phyloP scores from a whole-genome alignment of 1,140 invertebrate genomes.

The Anoplophora glabripennis region DNA sequence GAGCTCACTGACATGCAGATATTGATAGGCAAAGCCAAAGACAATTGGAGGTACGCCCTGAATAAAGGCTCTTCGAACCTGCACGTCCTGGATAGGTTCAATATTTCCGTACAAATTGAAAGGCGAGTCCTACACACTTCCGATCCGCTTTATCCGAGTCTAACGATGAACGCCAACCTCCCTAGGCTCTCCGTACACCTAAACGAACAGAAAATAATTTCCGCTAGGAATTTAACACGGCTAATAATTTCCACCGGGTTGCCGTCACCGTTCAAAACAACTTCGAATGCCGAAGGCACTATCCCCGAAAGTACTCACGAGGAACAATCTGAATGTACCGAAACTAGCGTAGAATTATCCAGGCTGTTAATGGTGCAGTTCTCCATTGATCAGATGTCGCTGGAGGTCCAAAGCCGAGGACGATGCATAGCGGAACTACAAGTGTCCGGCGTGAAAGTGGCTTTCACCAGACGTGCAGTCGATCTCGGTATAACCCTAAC shows the following conservation, averaged over 20 bases:
- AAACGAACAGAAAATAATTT: conserved; percentile 81
- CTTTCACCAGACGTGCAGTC: conserved; percentile 66
- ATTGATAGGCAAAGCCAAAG: conserved; percentile 79
- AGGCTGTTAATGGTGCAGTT: conserved; percentile 82
- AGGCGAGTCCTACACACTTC: conserved; percentile 74
- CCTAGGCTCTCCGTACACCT: conserved; percentile 85
- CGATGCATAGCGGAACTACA: conserved; percentile 86
- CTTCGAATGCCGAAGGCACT: conserved; percentile 8
- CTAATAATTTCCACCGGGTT: conserved; percentile 49
- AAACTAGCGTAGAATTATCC: conserved; percentile 36
- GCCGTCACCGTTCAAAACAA: conserved; percentile 49
- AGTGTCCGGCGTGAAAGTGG: conserved; percentile 80
- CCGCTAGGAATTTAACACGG: conserved; percentile 52
- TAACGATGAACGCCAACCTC: conserved; percentile 78
- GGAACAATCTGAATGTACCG: conserved; percentile 31
- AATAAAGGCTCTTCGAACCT: conserved; percentile 76
- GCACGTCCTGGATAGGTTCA: conserved; percentile 88
- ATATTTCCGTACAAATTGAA: conserved; percentile 81
- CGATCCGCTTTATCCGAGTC: conserved; percentile 81
- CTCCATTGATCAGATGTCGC: conserved; percentile 80
- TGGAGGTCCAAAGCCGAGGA: conserved; percentile 81
- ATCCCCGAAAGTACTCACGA: conserved; percentile 10
- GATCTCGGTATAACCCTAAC: conserved; percentile 77
- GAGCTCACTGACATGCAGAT: conserved; percentile 86
- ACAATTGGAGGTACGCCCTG: conserved; percentile 87